Evolutionary conservation across 2,888 invertebrate genomes (phyloP).

Genomic region (Catonia carolina): DNA sequence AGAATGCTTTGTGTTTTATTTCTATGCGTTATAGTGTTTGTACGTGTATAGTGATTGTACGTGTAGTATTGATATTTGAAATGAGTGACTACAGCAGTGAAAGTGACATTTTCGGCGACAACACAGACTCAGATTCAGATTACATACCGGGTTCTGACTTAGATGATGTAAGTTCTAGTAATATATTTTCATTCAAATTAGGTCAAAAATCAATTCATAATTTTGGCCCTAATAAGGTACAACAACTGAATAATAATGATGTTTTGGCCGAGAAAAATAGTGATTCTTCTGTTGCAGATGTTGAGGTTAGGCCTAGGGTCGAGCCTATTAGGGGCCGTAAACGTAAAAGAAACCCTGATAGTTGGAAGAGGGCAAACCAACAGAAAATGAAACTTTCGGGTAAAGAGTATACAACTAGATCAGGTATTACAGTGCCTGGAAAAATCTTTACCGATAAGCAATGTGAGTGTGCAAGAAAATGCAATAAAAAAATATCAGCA

Average conservation of each 20-base stretch:
- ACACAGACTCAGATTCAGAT: constrained; percentile 18
- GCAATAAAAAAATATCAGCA: constrained; percentile 8
- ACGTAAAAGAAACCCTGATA: constrained; percentile 5
- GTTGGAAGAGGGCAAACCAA: neutral
- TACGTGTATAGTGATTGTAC: no score
- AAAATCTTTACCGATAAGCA: constrained; percentile 14
- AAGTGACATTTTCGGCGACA: constrained; percentile 15
- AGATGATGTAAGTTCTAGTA: constrained; percentile 3
- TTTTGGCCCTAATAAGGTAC: neutral
- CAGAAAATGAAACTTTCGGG: constrained; percentile 7
- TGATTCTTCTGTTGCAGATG: constrained; percentile 13
- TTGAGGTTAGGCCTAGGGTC: constrained; percentile 17
- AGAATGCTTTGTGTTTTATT: no score
- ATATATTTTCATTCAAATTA: neutral
- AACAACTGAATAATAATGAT: constrained; percentile 5
- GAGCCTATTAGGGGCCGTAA: constrained; percentile 12
- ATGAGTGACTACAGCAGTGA: constrained; percentile 15
- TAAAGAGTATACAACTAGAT: constrained; percentile 15
- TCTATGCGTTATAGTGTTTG: neutral
- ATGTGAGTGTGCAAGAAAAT: constrained; percentile 7
- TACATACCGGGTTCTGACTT: constrained; percentile 15
- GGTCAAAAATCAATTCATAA: constrained; percentile 9
- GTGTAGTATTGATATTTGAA: no score
- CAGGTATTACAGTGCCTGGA: neutral
- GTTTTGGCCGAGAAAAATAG: constrained; percentile 10